Base-by-base conservation (phyloP, 2,888 invertebrate species). In the Drosophila phalerata region DNA sequence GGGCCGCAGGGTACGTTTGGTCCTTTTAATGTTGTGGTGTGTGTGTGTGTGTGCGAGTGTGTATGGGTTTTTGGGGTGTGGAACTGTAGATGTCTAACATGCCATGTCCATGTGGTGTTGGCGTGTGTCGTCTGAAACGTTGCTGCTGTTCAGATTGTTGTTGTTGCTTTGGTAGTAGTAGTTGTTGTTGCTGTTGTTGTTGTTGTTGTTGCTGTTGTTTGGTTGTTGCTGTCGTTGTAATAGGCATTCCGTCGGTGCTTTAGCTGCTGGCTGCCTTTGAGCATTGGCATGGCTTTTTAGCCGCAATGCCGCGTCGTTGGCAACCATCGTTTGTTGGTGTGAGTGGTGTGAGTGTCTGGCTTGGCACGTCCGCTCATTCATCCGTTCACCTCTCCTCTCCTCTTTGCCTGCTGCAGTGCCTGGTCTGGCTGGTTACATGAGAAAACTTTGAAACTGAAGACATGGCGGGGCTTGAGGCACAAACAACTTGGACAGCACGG, bases 381-480 rank as follows among this genome's bases (percentile, higher is more conserved):
- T 86, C 87, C 85, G 85, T 75, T 82, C 42, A 47, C 17, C 15
- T 30, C 17, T 57, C 42, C 43, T 42, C 30, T 11, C 30, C 15
- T 15, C 40, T 15, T 4, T 25, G n/a, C 32, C 17, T 25, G 19
- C 34, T 15, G 8, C 28, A 11, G 42, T 47, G 38, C 42, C 60
- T 38, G 75, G 61, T 51, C 68, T 69, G 79, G 73, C 82, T 73
- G 87, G 88, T 81, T 85, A 87, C 85, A 81, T 86, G 89, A 81
- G 88, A 84, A 89, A 89, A 87, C 87, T 89, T 89, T 88, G 85
- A 78, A 89, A 85, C 85, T 87, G 87, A 84, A 89, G 89, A 89
- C 86, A 78, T 86, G 85, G 85, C 75, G 85, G 77, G 72, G 63
- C 75, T 75, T 68, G 78, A 74, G 77, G 69, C 73, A 66, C 55